These are phyloP conservation scores for Lemur catta DNA, from an alignment of 2,797 vertebrate species.

Conservation along the genomic window DNA sequence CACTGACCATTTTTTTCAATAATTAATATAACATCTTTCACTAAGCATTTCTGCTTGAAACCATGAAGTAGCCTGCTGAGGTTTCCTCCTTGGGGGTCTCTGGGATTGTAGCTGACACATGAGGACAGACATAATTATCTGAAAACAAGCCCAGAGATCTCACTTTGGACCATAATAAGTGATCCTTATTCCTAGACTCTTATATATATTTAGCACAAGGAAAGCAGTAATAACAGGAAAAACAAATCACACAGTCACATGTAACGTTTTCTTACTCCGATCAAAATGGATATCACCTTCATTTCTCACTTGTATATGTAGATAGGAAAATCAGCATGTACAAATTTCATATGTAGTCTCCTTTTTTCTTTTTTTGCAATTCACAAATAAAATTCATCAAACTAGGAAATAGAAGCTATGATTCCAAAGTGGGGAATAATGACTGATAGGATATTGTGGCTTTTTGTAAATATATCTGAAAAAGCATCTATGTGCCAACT, in stretches of 20 bases:
- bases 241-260: not conserved
- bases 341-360: not conserved
- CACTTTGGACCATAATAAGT: not conserved
- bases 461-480: not conserved
- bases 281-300: not conserved
- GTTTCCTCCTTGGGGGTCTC: not conserved
- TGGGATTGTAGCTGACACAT: not conserved
- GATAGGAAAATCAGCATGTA: not conserved
- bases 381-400: conserved; percentile 15
- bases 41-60: not conserved
- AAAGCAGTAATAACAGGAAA: not conserved
- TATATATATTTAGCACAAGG: not conserved
- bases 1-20: not conserved
- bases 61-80: not conserved
- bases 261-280: not conserved
- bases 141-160: not conserved
- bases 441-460: not conserved
- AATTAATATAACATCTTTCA: conserved; percentile 16
- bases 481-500: not conserved
- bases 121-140: not conserved
- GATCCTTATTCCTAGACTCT: not conserved
- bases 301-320: not conserved
- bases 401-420: not conserved
- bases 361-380: not conserved
- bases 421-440: not conserved